Conservation (phyloP, 2,888 invertebrate species). For the Hyles lineata region DNA sequence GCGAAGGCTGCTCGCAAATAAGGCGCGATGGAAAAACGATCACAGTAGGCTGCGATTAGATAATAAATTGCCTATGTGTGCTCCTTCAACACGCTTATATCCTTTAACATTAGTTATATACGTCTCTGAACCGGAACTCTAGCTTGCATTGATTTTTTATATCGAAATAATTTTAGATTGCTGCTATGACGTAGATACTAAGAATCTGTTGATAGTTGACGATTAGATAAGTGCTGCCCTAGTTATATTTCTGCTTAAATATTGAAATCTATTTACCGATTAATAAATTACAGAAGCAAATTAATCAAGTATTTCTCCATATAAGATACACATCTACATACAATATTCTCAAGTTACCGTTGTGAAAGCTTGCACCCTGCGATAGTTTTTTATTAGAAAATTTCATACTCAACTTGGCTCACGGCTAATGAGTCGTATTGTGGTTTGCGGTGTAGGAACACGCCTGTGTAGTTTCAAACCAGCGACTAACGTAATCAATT, state of each 20-base stretch:
- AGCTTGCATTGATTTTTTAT: background rate
- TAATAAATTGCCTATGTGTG: conserved; percentile 25
- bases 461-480: conserved; percentile 2
- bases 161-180: background rate
- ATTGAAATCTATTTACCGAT: background rate
- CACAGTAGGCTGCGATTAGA: conserved; percentile 31
- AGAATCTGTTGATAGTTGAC: too few relatives aligned
- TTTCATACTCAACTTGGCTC: conserved; percentile 8
- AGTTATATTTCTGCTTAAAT: too few relatives aligned
- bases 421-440: conserved; percentile 19
- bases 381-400: background rate
- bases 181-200: too few relatives aligned
- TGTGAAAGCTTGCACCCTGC: background rate
- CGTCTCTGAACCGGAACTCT: background rate
- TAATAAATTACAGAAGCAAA: background rate
- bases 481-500: background rate
- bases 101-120: background rate
- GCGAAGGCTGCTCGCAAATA: conserved; percentile 37
- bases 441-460: conserved; percentile 18
- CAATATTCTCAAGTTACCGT: background rate
- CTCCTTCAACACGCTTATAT: background rate
- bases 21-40: conserved; percentile 30
- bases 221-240: too few relatives aligned
- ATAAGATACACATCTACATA: background rate
- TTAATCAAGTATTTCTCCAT: background rate